Evolutionary conservation across 2,113 vertebrate genomes (phyloP), one percentile per base, ranked within the genome.

Genomic region (Elephas maximus): DNA sequence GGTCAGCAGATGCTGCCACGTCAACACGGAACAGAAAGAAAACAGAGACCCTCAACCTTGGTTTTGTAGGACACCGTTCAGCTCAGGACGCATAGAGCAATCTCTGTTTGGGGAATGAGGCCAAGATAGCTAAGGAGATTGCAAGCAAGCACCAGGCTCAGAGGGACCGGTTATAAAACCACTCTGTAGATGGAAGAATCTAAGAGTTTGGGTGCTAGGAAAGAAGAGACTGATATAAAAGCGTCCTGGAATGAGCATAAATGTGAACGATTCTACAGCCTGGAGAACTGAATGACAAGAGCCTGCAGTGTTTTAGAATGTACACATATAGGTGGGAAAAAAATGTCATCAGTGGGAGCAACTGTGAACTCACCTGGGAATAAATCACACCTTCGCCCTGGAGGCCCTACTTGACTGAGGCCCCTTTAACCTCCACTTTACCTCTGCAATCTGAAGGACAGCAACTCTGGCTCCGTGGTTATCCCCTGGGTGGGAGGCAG

Each of bases 11-110:
- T 30, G 44, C 21, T 8, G 5, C 28, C 3, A 5, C 7, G 20
- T 7, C 28, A 51, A 57, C 69, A 3, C 0, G 0, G 23, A 67
- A 74, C 30, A 48, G 44, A 51, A 81, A 73, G 51, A 37, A 37
- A 62, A 41, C 48, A 3, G 20, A 28, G 63, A 48, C 8, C n/a
- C 37, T 65, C 76, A 30, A 12, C 15, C 62, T 78, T 41, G 1
- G 1, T 10, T 80, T 28, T 44, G 5, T 2, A 17, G 21, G 44
- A 23, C 63, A 10, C 21, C 0, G 0, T 6, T 20, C 63, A 41
- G 57, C 85, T 65, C 28, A 57, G 21, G 78, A 37, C 60, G 84
- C 51, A 20, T 1, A 8, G 21, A 69, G 6, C 15, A 67, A 41
- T 11, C 11, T 6, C 37, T 11, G 4, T 15, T 41, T 20, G 11